phyloP scores from a whole-genome alignment of 2,888 invertebrate genomes.

The Onchidella celtica region DNA sequence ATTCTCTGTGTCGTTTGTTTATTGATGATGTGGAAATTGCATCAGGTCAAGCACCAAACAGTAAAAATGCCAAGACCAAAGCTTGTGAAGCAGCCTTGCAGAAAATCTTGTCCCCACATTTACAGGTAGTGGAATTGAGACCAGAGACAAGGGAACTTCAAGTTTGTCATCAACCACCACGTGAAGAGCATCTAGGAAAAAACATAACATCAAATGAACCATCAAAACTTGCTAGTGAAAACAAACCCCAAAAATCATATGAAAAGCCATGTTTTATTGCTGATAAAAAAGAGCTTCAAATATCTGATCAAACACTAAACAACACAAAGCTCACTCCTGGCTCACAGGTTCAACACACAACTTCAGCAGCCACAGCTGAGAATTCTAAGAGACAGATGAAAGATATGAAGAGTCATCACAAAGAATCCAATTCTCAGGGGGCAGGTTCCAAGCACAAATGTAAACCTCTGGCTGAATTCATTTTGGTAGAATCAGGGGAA shows the following conservation, averaged over 20 bases:
- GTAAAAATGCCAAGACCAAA: slow-evolving; percentile 81
- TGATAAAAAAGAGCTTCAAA: not conserved
- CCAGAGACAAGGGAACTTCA: too few species aligned
- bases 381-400: too few species aligned
- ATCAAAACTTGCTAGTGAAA: too few species aligned
- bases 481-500: slow-evolving; percentile 62
- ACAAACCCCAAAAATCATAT: too few species aligned
- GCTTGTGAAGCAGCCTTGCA: slow-evolving; percentile 80
- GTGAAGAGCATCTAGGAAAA: too few species aligned
- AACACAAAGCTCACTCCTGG: not conserved
- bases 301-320: not conserved
- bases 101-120: slow-evolving; percentile 81
- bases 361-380: not conserved
- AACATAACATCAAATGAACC: too few species aligned
- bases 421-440: slow-evolving; percentile 48
- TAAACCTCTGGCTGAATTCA: slow-evolving; percentile 60
- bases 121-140: too few species aligned
- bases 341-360: not conserved
- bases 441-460: slow-evolving; percentile 9
- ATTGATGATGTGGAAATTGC: slow-evolving; percentile 80
- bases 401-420: too few species aligned
- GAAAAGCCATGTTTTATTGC: too few species aligned
- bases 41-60: slow-evolving; percentile 75
- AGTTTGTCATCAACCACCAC: too few species aligned
- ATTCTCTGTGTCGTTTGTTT: slow-evolving; percentile 71